These are phyloP conservation scores for Anthonomus grandis DNA, from an alignment of 1,140 invertebrate species.

Conservation along the genomic window DNA sequence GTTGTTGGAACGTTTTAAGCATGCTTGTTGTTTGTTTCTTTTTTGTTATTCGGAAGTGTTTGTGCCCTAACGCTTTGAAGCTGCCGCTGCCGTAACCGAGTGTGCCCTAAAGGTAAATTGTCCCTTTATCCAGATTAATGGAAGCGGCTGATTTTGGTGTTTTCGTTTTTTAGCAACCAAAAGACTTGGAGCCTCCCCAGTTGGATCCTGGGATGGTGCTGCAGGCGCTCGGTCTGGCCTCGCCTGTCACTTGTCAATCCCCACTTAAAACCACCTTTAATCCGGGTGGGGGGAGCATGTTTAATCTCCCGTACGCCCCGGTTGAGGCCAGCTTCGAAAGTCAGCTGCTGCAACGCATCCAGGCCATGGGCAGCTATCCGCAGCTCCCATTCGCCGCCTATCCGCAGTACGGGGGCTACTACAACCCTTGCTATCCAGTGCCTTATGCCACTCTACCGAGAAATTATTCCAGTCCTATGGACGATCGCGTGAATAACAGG, in stretches of 20 bases:
- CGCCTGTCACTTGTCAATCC: slow-evolving; percentile 38
- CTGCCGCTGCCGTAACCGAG: not conserved
- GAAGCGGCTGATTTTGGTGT: no score
- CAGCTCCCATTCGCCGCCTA: slow-evolving; percentile 31
- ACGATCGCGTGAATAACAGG: slow-evolving; percentile 34
- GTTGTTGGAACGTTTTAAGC: slow-evolving; percentile 1
- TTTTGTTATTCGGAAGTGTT: not conserved
- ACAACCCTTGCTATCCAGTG: slow-evolving; percentile 26
- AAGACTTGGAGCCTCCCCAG: slow-evolving; percentile 8
- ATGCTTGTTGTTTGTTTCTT: no score
- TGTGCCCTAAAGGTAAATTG: not conserved
- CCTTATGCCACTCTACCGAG: slow-evolving; percentile 38
- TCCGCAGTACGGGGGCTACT: slow-evolving; percentile 24
- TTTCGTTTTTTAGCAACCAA: slow-evolving; percentile 15
- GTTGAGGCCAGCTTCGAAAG: slow-evolving; percentile 35
- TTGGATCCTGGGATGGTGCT: slow-evolving; percentile 37
- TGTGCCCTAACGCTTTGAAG: not conserved
- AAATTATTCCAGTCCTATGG: slow-evolving; percentile 34
- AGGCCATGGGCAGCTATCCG: slow-evolving; percentile 34
- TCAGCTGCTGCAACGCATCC: slow-evolving; percentile 42
- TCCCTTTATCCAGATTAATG: no score
- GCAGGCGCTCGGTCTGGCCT: slow-evolving; percentile 39
- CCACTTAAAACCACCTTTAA: slow-evolving; percentile 39
- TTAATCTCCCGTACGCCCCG: slow-evolving; percentile 39
- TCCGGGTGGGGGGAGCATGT: slow-evolving; percentile 30